Base-by-base conservation (phyloP, 2,888 invertebrate genomes). In the Gryllus longicercus region DNA sequence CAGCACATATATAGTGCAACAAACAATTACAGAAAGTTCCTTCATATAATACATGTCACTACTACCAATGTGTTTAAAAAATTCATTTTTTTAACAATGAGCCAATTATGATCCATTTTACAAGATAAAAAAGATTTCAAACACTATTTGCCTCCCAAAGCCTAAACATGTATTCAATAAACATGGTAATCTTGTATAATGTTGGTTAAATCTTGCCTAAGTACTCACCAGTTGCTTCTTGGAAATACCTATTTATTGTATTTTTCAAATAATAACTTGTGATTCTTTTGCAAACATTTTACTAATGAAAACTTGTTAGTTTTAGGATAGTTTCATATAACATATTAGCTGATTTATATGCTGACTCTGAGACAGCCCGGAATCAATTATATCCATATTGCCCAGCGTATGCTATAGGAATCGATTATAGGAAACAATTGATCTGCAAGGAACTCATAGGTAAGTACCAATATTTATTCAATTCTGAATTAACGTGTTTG, bases 271-370 rank as follows among this genome's bases (percentile, higher is more conserved):
- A 18, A 63, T 38, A 38, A 38, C 8, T 5, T 38, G 38, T 8
- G 38, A 38, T 38, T 38, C 38, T 8, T 38, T 5, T 38, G 38
- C 38, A 38, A 38, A 38, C 38, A 74, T 74, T n/a, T 74, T 74
- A n/a, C 18, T 10, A 74, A 74, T 16, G 75, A 87, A 81, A 78
- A 82, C 83, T 16, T 81, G 83, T 88, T 89, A 93, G 93, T 84
- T 92, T 96, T 84, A 91, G 98, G 78, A 91, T 97, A 82, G 91
- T 96, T 8, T 91, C 93, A 0, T 98, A 98, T 86, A 98, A 98
- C 86, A 92, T 98, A 84, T 88, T 99, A 83, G 98, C 98, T 8
- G 95, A 97, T 88, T 87, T 94, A 50, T 99, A 98, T 87, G 94
- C 96, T 82, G 95, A 96, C 86, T 93, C 96, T 1, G 95, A 95